phyloP scores from a whole-genome alignment of 2,113 vertebrate genomes.

The Chiloscyllium plagiosum region DNA sequence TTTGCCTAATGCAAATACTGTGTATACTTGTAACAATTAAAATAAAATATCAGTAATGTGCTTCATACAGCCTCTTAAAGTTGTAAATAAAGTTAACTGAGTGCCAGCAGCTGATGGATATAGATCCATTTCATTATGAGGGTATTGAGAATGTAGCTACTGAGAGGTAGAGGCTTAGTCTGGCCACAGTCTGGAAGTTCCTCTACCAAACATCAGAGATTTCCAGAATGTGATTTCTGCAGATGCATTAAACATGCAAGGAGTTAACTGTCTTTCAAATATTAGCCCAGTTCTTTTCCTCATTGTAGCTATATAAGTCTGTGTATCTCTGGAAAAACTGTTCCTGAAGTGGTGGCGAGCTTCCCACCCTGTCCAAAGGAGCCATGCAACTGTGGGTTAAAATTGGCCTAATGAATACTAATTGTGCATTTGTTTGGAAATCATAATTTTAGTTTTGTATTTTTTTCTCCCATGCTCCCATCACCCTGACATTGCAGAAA shows the following conservation, averaged over 20 bases:
- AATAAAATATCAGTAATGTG: background rate
- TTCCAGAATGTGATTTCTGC: background rate
- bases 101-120: background rate
- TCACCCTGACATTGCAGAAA: constrained; percentile 62
- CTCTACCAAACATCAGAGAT: background rate
- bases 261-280: background rate
- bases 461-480: background rate
- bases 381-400: background rate
- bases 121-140: background rate
- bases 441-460: background rate
- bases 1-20: too few species aligned
- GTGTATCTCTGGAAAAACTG: background rate
- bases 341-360: background rate
- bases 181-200: background rate
- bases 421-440: background rate
- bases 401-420: background rate
- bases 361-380: background rate
- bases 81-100: background rate
- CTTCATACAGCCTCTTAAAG: background rate
- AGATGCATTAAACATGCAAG: background rate
- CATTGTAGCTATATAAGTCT: background rate
- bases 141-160: background rate
- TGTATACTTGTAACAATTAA: background rate
- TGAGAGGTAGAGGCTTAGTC: background rate
- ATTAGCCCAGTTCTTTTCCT: background rate